phyloP scores from a whole-genome alignment of 2,888 invertebrate genomes.

The Scrobipalpa atriplicella region DNA sequence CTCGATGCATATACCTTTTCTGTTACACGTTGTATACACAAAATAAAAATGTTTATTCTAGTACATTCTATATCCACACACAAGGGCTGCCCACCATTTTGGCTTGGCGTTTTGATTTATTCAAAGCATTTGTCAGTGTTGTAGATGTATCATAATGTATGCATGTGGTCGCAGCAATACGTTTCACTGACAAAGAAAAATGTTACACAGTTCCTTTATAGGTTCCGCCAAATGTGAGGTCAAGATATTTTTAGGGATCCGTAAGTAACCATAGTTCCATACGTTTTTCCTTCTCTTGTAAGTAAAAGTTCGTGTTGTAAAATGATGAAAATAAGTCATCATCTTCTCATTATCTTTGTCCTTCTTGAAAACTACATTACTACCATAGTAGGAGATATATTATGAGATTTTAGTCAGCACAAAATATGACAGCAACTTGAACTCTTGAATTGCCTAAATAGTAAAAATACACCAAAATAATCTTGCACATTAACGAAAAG shows the following conservation, averaged over 20 bases:
- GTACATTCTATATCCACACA: neutral
- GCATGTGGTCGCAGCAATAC: constrained; percentile 52
- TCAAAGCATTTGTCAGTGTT: constrained; percentile 65
- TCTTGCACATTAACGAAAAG: no score
- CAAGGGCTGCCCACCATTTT: constrained; percentile 28
- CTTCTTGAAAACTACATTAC: no score
- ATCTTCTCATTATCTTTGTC: no score
- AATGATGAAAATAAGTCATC: no score
- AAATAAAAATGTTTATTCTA: neutral
- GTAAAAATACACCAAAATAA: no score
- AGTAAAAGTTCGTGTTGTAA: neutral
- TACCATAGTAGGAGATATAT: no score
- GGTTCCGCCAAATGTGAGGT: constrained; percentile 52
- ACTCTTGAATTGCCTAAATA: no score
- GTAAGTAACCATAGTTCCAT: no score
- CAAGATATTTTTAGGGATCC: constrained; percentile 40
- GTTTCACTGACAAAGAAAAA: constrained; percentile 57
- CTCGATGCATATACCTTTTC: no score
- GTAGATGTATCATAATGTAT: constrained; percentile 59
- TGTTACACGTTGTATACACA: no score
- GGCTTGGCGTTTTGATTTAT: constrained; percentile 64
- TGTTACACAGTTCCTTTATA: constrained; percentile 52
- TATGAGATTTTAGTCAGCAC: no score
- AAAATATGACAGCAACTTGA: no score
- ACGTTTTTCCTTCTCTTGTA: neutral